phyloP scores from a whole-genome alignment of 1,140 invertebrate species.

The Diplogasteroides magnus region DNA sequence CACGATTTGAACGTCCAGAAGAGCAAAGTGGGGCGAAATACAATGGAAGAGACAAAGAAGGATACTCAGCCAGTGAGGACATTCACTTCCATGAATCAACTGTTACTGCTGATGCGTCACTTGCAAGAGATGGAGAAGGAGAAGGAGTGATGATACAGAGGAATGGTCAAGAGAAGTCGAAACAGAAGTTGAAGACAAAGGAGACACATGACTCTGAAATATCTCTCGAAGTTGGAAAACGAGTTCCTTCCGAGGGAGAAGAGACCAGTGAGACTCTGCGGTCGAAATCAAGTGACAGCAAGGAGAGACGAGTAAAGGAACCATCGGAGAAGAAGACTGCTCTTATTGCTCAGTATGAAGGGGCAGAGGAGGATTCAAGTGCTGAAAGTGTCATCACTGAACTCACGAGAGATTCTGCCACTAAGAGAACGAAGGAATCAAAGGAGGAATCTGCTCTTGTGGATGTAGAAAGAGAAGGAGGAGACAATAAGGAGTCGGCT shows the following conservation, averaged over 20 bases:
- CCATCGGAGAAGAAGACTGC: background rate
- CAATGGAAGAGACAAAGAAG: too few species aligned
- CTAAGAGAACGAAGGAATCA: background rate
- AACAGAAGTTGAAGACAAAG: background rate
- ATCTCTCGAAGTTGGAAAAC: background rate
- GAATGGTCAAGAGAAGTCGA: too few species aligned
- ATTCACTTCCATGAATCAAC: too few species aligned
- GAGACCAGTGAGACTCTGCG: background rate
- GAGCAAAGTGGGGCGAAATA: too few species aligned
- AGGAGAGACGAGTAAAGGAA: background rate
- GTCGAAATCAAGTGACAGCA: background rate
- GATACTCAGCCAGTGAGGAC: too few species aligned
- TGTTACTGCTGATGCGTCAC: too few species aligned
- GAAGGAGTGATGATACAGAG: too few species aligned
- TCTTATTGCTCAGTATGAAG: background rate
- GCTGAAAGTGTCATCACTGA: background rate
- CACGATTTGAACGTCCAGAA: too few species aligned
- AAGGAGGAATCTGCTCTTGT: conserved; percentile 5
- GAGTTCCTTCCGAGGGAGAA: background rate
- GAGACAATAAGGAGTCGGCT: too few species aligned
- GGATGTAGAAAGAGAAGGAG: conserved; percentile 1
- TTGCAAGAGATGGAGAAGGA: too few species aligned
- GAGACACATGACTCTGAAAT: background rate
- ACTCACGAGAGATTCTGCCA: background rate
- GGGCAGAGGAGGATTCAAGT: background rate